Conservation (phyloP, 2,797 vertebrate species). For the Furcifer pardalis region DNA sequence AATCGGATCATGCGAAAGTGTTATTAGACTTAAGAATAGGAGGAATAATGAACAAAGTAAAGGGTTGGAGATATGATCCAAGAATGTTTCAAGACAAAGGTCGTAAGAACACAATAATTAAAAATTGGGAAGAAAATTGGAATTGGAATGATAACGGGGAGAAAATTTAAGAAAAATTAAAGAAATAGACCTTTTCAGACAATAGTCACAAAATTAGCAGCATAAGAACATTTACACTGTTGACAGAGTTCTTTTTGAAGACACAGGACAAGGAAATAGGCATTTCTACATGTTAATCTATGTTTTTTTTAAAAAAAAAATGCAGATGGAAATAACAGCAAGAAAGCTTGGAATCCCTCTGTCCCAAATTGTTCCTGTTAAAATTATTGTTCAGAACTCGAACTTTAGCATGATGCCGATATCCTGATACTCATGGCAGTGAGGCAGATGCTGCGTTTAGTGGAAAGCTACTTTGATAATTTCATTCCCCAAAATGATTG, state of each 20-base stretch:
- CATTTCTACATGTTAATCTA: constrained; percentile 22
- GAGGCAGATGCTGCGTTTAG: constrained; percentile 80
- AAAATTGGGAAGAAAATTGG: no score
- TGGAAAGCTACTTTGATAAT: constrained; percentile 75
- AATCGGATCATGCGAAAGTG: no score
- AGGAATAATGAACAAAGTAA: no score
- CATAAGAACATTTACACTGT: neutral
- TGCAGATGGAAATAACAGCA: constrained; percentile 76
- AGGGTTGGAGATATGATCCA: no score
- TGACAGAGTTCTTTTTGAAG: constrained; percentile 37
- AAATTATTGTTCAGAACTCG: constrained; percentile 81
- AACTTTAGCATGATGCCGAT: constrained; percentile 74
- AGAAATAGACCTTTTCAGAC: neutral
- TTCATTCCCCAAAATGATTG: constrained; percentile 41
- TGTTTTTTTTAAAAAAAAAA: constrained; percentile 57
- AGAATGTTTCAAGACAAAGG: no score
- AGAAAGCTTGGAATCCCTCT: constrained; percentile 80
- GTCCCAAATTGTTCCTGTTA: constrained; percentile 84
- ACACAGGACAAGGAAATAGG: constrained; percentile 34
- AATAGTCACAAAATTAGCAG: neutral
- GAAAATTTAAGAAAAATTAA: no score
- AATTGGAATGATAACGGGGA: no score
- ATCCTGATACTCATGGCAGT: constrained; percentile 77
- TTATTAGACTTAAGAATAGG: no score
- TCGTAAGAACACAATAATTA: no score